Conservation (phyloP, 2,797 vertebrate genomes). For the Phyllotis vaccarum region DNA sequence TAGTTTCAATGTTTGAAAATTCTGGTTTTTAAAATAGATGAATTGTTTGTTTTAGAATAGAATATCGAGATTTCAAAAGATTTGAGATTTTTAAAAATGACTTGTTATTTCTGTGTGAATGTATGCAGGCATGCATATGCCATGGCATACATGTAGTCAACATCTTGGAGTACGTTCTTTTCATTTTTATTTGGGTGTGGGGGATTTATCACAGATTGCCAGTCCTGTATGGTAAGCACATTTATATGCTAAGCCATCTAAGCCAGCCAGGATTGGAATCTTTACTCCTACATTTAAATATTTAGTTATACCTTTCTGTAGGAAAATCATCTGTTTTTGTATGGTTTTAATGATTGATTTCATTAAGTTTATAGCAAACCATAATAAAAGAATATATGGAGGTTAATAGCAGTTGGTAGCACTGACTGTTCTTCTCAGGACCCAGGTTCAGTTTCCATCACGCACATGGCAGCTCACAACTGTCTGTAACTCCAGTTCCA, state of each 20-base stretch:
- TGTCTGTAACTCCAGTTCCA: background rate
- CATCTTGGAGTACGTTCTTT: background rate
- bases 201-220: background rate
- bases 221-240: background rate
- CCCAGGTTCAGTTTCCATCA: background rate
- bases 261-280: background rate
- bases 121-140: background rate
- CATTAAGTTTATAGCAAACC: background rate
- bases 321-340: background rate
- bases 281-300: constrained; percentile 36
- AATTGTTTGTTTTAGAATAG: constrained; percentile 54
- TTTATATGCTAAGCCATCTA: background rate
- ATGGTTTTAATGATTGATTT: background rate
- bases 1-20: constrained; percentile 58
- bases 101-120: background rate
- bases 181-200: background rate
- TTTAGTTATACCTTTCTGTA: constrained; percentile 28
- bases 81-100: background rate
- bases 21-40: constrained; percentile 29
- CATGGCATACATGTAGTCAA: background rate
- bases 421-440: background rate
- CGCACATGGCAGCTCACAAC: background rate
- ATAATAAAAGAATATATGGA: background rate
- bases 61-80: constrained; percentile 39
- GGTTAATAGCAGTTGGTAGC: background rate